A percentile compares a stretch with the other conserved stretches of the same genome.
phyloP scores from a whole-genome alignment of 2,113 vertebrate species.

The Peucedramus taeniatus region DNA sequence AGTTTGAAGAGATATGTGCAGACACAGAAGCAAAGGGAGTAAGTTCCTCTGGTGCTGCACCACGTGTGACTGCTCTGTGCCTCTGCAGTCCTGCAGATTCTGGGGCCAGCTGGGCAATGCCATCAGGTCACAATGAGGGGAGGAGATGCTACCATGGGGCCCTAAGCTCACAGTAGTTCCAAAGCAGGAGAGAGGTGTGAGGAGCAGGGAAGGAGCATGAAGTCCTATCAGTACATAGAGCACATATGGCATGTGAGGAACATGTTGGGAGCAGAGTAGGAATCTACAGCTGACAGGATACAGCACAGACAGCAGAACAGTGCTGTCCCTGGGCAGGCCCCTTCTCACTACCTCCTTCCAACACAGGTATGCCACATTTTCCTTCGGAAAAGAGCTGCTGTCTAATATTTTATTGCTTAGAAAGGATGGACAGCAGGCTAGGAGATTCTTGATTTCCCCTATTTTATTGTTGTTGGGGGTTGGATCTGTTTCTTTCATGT shows the following conservation, averaged over 20 bases:
- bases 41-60: not conserved
- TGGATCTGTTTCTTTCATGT: too few relatives aligned
- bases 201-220: not conserved
- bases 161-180: not conserved
- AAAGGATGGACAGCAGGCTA: not conserved
- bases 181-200: not conserved
- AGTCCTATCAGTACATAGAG: not conserved
- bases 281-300: not conserved
- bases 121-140: rapidly evolving
- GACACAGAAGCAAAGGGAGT: not conserved
- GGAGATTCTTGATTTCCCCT: not conserved
- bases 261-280: rapidly evolving
- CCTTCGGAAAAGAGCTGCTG: not conserved
- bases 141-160: not conserved
- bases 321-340: not conserved
- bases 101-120: not conserved
- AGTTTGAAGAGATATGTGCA: not conserved
- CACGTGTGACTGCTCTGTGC: not conserved
- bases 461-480: too few relatives aligned
- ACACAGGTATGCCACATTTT: not conserved
- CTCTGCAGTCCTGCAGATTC: not conserved
- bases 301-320: not conserved
- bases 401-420: not conserved
- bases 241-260: not conserved
- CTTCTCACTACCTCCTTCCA: not conserved